These are phyloP conservation scores for Scartelaos histophorus DNA, from an alignment of 2,113 vertebrate species.

Conservation along the genomic window DNA sequence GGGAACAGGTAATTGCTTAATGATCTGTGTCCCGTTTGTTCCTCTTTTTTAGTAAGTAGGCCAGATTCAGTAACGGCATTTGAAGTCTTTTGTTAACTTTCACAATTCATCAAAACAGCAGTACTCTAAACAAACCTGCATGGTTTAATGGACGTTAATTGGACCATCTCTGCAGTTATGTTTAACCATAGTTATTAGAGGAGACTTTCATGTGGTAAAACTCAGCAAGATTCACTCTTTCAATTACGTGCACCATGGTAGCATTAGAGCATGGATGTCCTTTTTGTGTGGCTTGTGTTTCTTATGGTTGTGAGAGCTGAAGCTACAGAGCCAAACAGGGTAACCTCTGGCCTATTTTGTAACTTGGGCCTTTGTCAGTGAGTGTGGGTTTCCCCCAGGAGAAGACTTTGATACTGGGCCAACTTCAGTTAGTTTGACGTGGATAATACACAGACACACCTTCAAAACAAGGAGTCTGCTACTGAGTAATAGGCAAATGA, in stretches of 20 bases:
- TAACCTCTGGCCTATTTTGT: conserved; percentile 35
- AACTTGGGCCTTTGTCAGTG: conserved; percentile 28
- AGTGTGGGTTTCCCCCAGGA: conserved; percentile 44
- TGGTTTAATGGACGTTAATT: background rate
- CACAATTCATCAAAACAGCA: background rate
- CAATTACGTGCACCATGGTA: background rate
- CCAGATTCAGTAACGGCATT: background rate
- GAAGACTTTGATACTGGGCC: conserved; percentile 60
- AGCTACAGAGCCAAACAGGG: conserved; percentile 17
- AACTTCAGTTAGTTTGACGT: conserved; percentile 59
- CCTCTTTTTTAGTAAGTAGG: background rate
- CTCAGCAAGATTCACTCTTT: background rate
- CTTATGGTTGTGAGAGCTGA: conserved; percentile 16
- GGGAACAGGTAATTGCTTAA: no score
- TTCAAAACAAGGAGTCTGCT: conserved; percentile 30
- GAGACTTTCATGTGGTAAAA: background rate
- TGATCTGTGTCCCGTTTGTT: no score
- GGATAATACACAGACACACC: conserved; percentile 50
- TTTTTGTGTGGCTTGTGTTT: background rate
- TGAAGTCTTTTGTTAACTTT: background rate
- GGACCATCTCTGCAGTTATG: background rate
- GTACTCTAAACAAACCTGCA: background rate
- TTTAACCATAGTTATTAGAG: background rate
- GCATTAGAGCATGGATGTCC: background rate
- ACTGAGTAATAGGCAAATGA: conserved; percentile 49